phyloP scores from a whole-genome alignment of 2,797 vertebrate genomes.

The Protonibea diacanthus region DNA sequence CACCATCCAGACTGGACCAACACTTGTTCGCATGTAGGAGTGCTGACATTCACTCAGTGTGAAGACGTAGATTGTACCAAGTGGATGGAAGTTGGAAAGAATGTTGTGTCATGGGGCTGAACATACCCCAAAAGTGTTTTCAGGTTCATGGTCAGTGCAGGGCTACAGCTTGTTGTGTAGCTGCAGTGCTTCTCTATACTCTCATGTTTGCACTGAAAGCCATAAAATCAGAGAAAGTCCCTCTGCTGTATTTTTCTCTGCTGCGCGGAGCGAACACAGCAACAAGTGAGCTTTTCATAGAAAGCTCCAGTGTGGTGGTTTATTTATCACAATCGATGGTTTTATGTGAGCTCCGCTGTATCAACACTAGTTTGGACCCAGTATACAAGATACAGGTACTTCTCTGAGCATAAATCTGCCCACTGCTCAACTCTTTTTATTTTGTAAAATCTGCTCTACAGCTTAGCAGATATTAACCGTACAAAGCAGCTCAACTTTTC shows the following conservation, averaged over 20 bases:
- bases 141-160: background rate
- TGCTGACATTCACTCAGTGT: background rate
- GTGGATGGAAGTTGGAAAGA: background rate
- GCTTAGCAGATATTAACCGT: background rate
- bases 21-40: background rate
- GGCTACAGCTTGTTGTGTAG: background rate
- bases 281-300: too few relatives aligned
- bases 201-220: background rate
- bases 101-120: background rate
- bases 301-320: background rate
- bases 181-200: background rate
- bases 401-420: too few relatives aligned
- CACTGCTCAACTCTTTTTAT: too few relatives aligned
- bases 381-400: background rate
- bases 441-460: background rate
- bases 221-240: conserved; percentile 1
- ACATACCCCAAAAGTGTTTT: background rate
- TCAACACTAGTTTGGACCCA: background rate
- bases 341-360: background rate
- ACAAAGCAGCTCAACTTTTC: background rate
- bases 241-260: background rate
- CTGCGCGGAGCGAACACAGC: background rate
- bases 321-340: conserved; percentile 4
- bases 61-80: background rate
- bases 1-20: background rate